Base-by-base conservation (phyloP, 2,888 invertebrate species). In the Trachelus stipa region DNA sequence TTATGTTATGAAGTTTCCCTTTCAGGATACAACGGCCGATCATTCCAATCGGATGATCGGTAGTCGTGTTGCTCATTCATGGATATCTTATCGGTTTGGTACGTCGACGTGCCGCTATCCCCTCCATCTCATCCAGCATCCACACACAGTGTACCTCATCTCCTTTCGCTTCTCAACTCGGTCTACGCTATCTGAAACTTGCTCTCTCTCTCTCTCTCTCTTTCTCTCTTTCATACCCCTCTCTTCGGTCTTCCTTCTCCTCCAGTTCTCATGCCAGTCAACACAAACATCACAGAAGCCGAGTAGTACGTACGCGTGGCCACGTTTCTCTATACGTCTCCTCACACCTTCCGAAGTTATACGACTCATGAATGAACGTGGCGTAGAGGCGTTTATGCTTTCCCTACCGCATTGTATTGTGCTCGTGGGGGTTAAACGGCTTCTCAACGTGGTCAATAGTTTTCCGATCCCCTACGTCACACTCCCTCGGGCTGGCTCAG, bases 361-460 rank as follows among this genome's bases (percentile, higher is more conserved):
- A 82, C 83, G 82, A 81, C 81, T 86, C 86, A 87, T 88, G 88
- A 89, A 89, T 89, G 88, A 88, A 85, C 82, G 83, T 79, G 81
- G 83, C 83, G 83, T 81, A 86, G 87, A 85, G 81, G 81, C 85
- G 86, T 88, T 88, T 87, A 87, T 87, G 85, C 88, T 85, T 86
- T 87, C 83, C 85, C 84, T 83, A 84, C 82, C 80, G 85, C 83
- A 81, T 83, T 82, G 83, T 83, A 82, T 83, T 83, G 81, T 79
- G 82, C 81, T 82, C 79, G 84, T 83, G 85, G 85, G 85, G 87
- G 84, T 88, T 87, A 85, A 88, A 86, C 86, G 87, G 86, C 85
- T 88, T 84, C 85, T 84, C 86, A 81, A 81, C 86, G 80, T 84
- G 89, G 89, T 88, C 90, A 90, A 90, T 89, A 89, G 88, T 90